Conservation (phyloP, 2,113 vertebrate genomes). For the Corythaeola cristata region DNA sequence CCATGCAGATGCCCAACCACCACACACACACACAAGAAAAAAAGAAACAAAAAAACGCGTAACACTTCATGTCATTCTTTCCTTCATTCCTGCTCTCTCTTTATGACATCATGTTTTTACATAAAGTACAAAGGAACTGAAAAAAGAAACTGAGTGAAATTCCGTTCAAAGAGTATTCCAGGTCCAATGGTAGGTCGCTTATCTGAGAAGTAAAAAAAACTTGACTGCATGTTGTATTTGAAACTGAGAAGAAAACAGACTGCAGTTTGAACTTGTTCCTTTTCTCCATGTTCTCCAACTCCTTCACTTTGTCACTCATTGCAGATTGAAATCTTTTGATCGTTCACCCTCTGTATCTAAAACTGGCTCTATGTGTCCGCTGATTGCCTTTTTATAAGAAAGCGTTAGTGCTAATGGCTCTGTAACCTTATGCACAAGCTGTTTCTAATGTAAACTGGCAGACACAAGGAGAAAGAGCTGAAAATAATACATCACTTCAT, state of each 20-base stretch:
- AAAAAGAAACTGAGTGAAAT: neutral
- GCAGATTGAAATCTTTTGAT: neutral
- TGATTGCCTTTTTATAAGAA: neutral
- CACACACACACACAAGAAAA: too few species aligned
- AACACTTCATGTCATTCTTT: neutral
- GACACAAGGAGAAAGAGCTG: neutral
- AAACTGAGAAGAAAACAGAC: neutral
- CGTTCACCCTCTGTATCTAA: rapidly evolving
- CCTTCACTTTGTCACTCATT: neutral
- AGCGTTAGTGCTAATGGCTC: neutral
- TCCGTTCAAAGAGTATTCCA: neutral
- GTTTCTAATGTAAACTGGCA: neutral
- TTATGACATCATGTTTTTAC: neutral
- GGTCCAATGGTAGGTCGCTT: neutral
- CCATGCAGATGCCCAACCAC: neutral
- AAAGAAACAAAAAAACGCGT: rapidly evolving
- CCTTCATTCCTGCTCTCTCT: neutral
- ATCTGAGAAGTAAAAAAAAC: neutral
- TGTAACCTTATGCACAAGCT: neutral
- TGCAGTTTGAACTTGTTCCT: neutral
- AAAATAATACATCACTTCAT: neutral
- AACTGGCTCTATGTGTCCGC: neutral
- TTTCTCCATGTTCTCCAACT: neutral
- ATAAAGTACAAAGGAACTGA: neutral
- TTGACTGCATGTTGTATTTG: neutral